phyloP scores from a whole-genome alignment of 2,888 invertebrate species.

The Drosophila kuntzei region DNA sequence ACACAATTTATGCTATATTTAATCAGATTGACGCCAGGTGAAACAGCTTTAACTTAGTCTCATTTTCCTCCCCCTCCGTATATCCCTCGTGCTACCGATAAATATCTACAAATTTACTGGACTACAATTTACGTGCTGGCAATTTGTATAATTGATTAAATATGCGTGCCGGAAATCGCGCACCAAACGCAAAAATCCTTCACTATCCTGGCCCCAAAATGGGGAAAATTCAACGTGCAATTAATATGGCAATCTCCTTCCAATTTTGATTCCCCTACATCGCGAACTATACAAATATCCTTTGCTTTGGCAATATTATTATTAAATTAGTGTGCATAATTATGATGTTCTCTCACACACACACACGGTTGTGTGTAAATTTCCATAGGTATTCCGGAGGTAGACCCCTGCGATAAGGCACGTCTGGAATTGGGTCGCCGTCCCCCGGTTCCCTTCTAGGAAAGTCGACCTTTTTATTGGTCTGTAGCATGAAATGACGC shows the following conservation, averaged over 20 bases:
- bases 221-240: slow-evolving; percentile 15
- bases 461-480: slow-evolving; percentile 66
- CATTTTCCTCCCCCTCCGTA: not conserved
- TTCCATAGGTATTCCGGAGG: slow-evolving; percentile 29
- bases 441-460: slow-evolving; percentile 1
- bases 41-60: slow-evolving; percentile 15
- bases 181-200: slow-evolving; percentile 29
- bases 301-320: slow-evolving; percentile 50
- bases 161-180: slow-evolving; percentile 73
- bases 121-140: slow-evolving; percentile 53
- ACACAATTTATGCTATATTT: slow-evolving; percentile 71
- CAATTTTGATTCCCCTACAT: not conserved
- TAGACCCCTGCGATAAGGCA: slow-evolving; percentile 67
- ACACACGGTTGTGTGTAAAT: slow-evolving; percentile 3
- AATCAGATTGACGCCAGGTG: slow-evolving; percentile 69
- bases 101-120: slow-evolving; percentile 40
- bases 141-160: slow-evolving; percentile 80
- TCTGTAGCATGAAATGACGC: slow-evolving; percentile 68
- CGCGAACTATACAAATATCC: slow-evolving; percentile 21
- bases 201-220: not conserved
- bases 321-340: slow-evolving; percentile 63
- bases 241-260: slow-evolving; percentile 36
- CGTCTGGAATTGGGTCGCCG: slow-evolving; percentile 75
- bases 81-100: slow-evolving; percentile 5
- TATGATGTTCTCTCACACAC: slow-evolving; percentile 46